Evolutionary conservation across 2,797 vertebrate species (phyloP), one percentile per base, ranked within the genome.

Genomic region (Coreius guichenoti): DNA sequence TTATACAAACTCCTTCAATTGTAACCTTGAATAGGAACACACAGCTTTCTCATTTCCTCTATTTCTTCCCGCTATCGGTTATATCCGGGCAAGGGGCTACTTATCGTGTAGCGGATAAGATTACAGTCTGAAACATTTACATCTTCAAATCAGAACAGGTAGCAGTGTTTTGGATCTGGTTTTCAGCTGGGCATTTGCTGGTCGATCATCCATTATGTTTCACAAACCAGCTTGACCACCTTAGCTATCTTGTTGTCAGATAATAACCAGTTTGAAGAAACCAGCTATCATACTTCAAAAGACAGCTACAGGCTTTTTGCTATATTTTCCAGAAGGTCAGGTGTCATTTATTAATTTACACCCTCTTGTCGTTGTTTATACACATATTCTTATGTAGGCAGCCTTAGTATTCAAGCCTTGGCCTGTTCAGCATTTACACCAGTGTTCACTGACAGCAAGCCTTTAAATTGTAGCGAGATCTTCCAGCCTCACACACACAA

Each of bases 61-160:
- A 86, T 47, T 86, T 82, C 81, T 82, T 14, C 89, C 76, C 68
- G 82, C 88, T 88, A 73, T n/a, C 72, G 86, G 89, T 74, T 83
- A 81, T 84, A 78, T 86, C 69, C 47, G 82, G 43, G 75, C 70
- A 70, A 80, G 76, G 84, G 86, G 73, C 88, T 51, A 92, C 91
- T 91, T 90, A 89, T 90, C 80, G 91, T 81, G 91, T 79, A 82
- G 85, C 87, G 91, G 92, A 93, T 92, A 90, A 92, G 90, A 89
- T 86, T 82, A 84, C 89, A 91, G 90, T 91, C 80, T 86, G 83
- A 80, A 90, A 87, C 86, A 87, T 89, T 83, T 78, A 85, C 65
- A 86, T 13, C 13, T 31, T 74, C 9, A 43, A 29, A 76, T 21
- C 83, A 79, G 75, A 58, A 67, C 9, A 3, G 51, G 51, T 58